Base-by-base conservation (phyloP, 2,888 invertebrate genomes). In the Parasteatoda lunata region DNA sequence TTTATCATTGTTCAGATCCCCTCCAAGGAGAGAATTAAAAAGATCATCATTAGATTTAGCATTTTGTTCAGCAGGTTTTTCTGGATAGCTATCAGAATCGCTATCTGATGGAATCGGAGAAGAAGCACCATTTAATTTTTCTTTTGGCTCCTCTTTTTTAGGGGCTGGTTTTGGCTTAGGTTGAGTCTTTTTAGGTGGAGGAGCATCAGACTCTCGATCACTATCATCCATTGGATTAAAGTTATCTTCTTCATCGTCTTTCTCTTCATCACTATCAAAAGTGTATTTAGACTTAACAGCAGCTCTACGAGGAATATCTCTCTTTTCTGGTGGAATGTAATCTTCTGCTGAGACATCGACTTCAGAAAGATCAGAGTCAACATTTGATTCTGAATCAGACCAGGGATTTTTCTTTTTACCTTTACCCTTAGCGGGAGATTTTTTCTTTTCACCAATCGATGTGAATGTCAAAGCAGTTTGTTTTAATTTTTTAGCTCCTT, bases 331-430 rank as follows among this genome's bases (percentile, higher is more conserved):
- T n/a, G 84, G 88, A 54, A 86, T 88, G 47, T 75, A 70, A 70
- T 88, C 86, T 59, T 86, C 80, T 9, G 73, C 78, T 7, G n/a
- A 11, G 13, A 79, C 88, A 49, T 80, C 84, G 15, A 66, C 72
- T 45, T 88, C 88, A 6, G 89, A 78, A 45, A 77, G 82, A 9
- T 69, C 48, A 54, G 83, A 83, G 54, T 88, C 86, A 30, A 86
- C 88, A 48, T 89, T 89, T 15, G 89, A 89, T 68, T 84, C 88
- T 52, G 88, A 78, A n/a, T 90, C 90, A n/a, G 89, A 83, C 91
- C 91, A 92, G 0, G 91, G 91, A 87, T 91, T 91, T 54, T 90
- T 90, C 89, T 91, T 90, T 52, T 77, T 75, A 47, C 69, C 45
- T 48, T 82, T 75, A 48, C 79, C 78, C 54, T 83, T 88, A 3